Conservation (phyloP, 1,140 invertebrate species). For the Drosophila nigrodunni region DNA sequence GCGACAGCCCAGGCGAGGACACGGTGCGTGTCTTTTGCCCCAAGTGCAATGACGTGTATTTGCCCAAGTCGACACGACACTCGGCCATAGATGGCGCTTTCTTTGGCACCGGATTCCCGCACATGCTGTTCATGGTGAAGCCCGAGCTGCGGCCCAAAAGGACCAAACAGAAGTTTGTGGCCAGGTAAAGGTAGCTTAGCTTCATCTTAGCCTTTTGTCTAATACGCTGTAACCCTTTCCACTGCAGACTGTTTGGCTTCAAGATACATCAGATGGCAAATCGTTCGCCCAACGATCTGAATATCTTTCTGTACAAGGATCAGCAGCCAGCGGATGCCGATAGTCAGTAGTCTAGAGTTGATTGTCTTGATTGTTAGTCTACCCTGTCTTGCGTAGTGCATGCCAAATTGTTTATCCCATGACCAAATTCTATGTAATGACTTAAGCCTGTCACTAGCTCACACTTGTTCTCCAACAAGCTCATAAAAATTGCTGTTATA, state of each 20-base stretch:
- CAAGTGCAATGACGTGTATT: slow-evolving; percentile 99
- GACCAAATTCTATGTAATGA: slow-evolving; percentile 34
- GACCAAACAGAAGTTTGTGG: slow-evolving; percentile 97
- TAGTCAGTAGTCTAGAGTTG: background rate
- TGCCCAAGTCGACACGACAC: slow-evolving; percentile 98
- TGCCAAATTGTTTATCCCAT: slow-evolving; percentile 10
- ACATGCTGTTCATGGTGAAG: slow-evolving; percentile 99
- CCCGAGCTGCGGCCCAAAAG: slow-evolving; percentile 99
- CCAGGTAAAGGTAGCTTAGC: slow-evolving; percentile 86
- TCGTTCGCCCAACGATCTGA: background rate
- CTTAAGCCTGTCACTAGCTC: slow-evolving; percentile 1
- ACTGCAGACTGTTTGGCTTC: slow-evolving; percentile 59
- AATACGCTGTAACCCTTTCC: background rate
- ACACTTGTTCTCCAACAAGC: slow-evolving; percentile 4
- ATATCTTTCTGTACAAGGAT: background rate
- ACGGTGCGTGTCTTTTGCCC: slow-evolving; percentile 99
- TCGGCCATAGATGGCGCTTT: slow-evolving; percentile 99
- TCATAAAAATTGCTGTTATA: slow-evolving; percentile 58
- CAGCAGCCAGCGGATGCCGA: slow-evolving; percentile 21
- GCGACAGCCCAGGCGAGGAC: slow-evolving; percentile 98
- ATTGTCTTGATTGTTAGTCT: slow-evolving; percentile 1
- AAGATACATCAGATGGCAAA: slow-evolving; percentile 60
- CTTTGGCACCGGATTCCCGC: slow-evolving; percentile 99
- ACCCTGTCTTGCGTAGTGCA: background rate
- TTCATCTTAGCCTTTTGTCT: background rate